These are phyloP conservation scores for Euclidia mi DNA, from an alignment of 2,888 invertebrate species.

Conservation along the genomic window DNA sequence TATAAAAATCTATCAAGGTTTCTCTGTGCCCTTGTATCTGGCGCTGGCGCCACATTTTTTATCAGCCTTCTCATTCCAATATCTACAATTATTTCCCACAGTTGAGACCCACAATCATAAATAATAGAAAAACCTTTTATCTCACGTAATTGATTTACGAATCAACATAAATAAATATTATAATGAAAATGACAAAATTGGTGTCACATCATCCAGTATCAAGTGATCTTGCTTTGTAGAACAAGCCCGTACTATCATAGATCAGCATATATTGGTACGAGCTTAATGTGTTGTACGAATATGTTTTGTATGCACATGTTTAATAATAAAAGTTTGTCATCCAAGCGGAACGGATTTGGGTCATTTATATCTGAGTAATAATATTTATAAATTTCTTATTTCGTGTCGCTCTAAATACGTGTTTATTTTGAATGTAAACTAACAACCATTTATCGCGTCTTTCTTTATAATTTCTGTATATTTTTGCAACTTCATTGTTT, in stretches of 20 bases:
- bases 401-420: constrained; percentile 16
- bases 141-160: constrained; percentile 1
- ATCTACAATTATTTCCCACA: not conserved
- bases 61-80: not conserved
- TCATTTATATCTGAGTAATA: constrained; percentile 23
- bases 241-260: no score
- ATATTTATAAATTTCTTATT: constrained; percentile 26
- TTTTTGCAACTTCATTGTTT: no score
- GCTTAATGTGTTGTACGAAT: no score
- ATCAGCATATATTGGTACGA: no score
- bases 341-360: constrained; percentile 28
- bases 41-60: no score
- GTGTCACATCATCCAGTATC: no score
- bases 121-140: constrained; percentile 7
- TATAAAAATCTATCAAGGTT: not conserved
- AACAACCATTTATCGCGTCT: not conserved
- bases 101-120: not conserved
- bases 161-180: not conserved
- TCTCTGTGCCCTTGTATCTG: not conserved
- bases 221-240: no score
- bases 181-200: not conserved
- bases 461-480: no score
- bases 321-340: constrained; percentile 39
- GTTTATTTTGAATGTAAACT: constrained; percentile 8
- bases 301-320: constrained; percentile 3